These are phyloP conservation scores for Doris montereyensis DNA, from an alignment of 2,888 invertebrate species.

Conservation along the genomic window DNA sequence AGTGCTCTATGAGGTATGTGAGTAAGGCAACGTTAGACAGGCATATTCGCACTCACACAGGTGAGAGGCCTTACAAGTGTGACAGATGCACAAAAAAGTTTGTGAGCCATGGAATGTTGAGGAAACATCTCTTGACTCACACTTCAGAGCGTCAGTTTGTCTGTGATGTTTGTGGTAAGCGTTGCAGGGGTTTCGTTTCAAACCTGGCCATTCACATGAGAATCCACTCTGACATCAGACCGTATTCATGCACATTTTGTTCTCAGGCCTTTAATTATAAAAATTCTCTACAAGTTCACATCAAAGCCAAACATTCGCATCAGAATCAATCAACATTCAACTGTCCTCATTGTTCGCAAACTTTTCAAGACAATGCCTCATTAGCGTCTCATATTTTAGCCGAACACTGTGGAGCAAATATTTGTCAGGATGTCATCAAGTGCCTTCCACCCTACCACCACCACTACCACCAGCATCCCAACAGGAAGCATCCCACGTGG, in stretches of 20 bases:
- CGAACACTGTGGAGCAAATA: no score
- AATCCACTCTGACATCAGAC: conserved; percentile 25
- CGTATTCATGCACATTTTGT: conserved; percentile 24
- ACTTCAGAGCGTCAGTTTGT: conserved; percentile 34
- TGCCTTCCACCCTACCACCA: no score
- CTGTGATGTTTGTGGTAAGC: conserved; percentile 41
- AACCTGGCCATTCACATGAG: conserved; percentile 40
- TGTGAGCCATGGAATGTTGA: conserved; percentile 38
- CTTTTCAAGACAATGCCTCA: background rate
- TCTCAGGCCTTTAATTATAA: conserved; percentile 38
- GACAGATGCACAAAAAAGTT: conserved; percentile 34
- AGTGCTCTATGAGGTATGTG: conserved; percentile 38
- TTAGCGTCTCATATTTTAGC: background rate
- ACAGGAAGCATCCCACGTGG: no score
- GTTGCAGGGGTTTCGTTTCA: conserved; percentile 24
- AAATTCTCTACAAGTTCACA: conserved; percentile 35
- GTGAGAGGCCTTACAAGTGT: conserved; percentile 40
- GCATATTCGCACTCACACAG: conserved; percentile 38
- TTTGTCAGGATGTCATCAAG: no score
- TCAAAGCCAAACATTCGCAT: conserved; percentile 26
- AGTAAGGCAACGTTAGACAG: conserved; percentile 35
- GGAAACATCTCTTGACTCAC: conserved; percentile 38
- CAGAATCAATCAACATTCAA: background rate
- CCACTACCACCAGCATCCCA: no score
- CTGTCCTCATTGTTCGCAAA: background rate